A percentile compares a stretch with the other conserved stretches of the same genome.
phyloP scores from a whole-genome alignment of 2,797 vertebrate species.

The Gambusia yucatana region DNA sequence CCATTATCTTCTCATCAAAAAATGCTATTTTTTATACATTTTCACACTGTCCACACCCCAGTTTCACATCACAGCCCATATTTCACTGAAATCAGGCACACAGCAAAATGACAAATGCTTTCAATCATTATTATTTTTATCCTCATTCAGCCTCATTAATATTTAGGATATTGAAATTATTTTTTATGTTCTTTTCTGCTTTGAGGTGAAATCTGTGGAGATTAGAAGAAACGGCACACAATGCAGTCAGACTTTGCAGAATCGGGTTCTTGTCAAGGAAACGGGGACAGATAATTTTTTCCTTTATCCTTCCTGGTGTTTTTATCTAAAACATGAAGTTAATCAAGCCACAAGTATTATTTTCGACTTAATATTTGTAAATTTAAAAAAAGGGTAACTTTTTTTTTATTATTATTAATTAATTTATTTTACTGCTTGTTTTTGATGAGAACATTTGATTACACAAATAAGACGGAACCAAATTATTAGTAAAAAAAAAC shows the following conservation, averaged over 20 bases:
- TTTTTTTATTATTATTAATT: no score
- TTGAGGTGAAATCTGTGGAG: neutral
- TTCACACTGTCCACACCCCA: neutral
- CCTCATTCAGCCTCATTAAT: neutral
- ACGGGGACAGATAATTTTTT: neutral
- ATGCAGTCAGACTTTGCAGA: neutral
- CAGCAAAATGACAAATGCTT: neutral
- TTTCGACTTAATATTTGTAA: neutral
- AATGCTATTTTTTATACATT: neutral
- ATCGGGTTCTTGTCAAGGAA: neutral
- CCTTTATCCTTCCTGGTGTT: neutral
- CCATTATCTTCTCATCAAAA: neutral
- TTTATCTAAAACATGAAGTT: neutral
- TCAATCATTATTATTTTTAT: neutral
- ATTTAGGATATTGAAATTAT: neutral
- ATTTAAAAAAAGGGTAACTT: neutral
- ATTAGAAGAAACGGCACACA: neutral
- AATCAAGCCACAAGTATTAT: neutral
- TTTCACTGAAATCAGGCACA: neutral
- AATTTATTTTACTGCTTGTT: neutral
- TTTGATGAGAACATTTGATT: neutral
- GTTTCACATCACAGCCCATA: neutral
- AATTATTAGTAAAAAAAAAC: slow-evolving; percentile 8
- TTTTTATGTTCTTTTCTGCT: neutral
- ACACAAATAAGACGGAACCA: neutral